These are phyloP conservation scores for Allochrocebus solatus DNA, from an alignment of 2,797 vertebrate species.

Conservation along the genomic window DNA sequence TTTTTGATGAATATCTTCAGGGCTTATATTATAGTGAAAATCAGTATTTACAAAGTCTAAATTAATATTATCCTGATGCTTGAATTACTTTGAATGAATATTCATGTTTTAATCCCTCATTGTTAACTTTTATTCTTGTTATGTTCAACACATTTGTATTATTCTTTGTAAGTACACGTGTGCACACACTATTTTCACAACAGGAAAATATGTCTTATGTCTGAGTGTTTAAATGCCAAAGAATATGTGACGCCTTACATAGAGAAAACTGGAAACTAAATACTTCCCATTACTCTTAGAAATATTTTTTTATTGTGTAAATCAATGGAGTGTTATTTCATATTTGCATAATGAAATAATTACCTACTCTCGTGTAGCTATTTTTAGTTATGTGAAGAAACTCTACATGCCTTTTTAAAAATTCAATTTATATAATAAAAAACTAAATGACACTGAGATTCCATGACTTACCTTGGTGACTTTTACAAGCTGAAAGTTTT, in stretches of 20 bases:
- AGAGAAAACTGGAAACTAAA: background rate
- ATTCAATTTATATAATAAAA: conserved; percentile 69
- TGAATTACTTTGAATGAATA: conserved; percentile 68
- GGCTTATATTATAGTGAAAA: conserved; percentile 72
- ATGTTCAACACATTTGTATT: conserved; percentile 47
- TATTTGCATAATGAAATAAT: conserved; percentile 53
- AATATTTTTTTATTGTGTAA: conserved; percentile 36
- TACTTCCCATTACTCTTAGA: background rate
- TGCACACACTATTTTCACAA: background rate
- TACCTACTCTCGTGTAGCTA: background rate
- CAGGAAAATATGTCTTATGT: background rate
- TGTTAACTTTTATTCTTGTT: conserved; percentile 68
- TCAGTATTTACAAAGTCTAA: conserved; percentile 73
- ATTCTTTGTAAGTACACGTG: conserved; percentile 62
- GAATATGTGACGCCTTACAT: background rate
- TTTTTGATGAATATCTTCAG: conserved; percentile 69
- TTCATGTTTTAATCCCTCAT: conserved; percentile 65
- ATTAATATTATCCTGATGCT: conserved; percentile 64
- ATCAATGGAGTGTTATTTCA: conserved; percentile 1
- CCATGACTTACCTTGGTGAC: conserved; percentile 78
- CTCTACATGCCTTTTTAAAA: conserved; percentile 42
- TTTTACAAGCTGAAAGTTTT: conserved; percentile 80
- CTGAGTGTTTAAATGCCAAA: background rate
- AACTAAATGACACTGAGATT: conserved; percentile 49
- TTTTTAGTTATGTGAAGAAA: conserved; percentile 54